These are phyloP conservation scores for Dorcus hopei DNA, from an alignment of 2,888 invertebrate genomes.

Conservation along the genomic window DNA sequence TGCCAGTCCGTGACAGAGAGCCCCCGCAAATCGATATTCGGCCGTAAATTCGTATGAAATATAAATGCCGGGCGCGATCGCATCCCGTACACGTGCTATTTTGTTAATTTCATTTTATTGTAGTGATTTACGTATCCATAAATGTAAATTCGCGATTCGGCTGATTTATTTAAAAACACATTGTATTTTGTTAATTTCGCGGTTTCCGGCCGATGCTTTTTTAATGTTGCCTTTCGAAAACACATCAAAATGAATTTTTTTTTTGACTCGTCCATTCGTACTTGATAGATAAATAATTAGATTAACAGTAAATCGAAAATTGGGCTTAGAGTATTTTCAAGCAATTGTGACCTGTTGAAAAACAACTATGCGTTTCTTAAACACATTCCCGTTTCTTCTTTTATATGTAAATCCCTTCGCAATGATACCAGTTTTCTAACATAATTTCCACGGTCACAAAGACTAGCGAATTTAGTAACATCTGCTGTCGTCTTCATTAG, in stretches of 20 bases:
- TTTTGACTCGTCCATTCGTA: too few relatives aligned
- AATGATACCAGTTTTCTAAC: neutral
- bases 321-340: too few relatives aligned
- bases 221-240: neutral
- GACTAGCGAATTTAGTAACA: slow-evolving; percentile 26
- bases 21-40: neutral
- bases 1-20: neutral
- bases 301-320: too few relatives aligned
- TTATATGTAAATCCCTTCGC: neutral
- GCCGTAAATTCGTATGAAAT: slow-evolving; percentile 33
- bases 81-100: neutral
- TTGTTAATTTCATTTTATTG: slow-evolving; percentile 41
- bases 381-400: neutral
- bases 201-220: neutral
- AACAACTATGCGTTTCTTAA: too few relatives aligned
- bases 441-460: slow-evolving; percentile 19
- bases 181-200: slow-evolving; percentile 1
- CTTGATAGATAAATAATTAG: too few relatives aligned
- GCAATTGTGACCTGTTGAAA: too few relatives aligned
- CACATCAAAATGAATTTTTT: too few relatives aligned
- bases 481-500: slow-evolving; percentile 41
- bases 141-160: slow-evolving; percentile 35
- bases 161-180: slow-evolving; percentile 24
- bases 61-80: slow-evolving; percentile 31
- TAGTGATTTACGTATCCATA: slow-evolving; percentile 35